Percentiles rank a stretch among this genome's conserved stretches.
phyloP scores from a whole-genome alignment of 1,140 invertebrate genomes.

The Helicoverpa zea region DNA sequence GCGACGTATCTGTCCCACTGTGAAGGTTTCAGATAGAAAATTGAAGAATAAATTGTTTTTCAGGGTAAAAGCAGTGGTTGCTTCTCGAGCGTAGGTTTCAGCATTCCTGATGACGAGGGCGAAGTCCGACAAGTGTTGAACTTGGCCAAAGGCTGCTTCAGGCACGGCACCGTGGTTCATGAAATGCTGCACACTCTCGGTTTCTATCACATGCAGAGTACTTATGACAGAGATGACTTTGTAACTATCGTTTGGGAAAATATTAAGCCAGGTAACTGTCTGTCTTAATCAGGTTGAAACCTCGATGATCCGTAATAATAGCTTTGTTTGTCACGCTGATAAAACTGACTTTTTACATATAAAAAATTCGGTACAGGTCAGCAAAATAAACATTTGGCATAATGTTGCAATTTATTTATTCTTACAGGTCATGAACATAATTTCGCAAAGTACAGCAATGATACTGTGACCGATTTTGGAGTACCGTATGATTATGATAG shows the following conservation, averaged over 20 bases:
- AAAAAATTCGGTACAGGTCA: constrained; percentile 31
- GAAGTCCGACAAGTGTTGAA: constrained; percentile 82
- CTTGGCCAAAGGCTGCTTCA: constrained; percentile 84
- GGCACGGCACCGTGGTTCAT: constrained; percentile 88
- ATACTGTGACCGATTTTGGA: constrained; percentile 89
- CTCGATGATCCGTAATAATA: not conserved
- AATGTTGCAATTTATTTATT: constrained; percentile 20
- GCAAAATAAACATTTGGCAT: not conserved
- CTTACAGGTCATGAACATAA: constrained; percentile 88
- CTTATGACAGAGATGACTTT: constrained; percentile 90
- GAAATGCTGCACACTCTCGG: constrained; percentile 91
- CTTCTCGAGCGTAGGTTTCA: constrained; percentile 84
- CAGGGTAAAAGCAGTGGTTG: constrained; percentile 84
- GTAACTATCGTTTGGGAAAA: constrained; percentile 90
- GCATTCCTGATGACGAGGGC: constrained; percentile 64
- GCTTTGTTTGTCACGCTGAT: not conserved
- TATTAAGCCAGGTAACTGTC: constrained; percentile 84
- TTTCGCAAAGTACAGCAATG: constrained; percentile 90
- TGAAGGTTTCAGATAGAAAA: not conserved
- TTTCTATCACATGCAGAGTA: constrained; percentile 91
- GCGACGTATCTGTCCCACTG: no score
- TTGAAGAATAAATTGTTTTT: not conserved
- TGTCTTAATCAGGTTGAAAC: not conserved
- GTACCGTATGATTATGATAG: constrained; percentile 90
- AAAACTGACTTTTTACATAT: not conserved